These are phyloP conservation scores for Tetraodon nigroviridis DNA, from an alignment of 2,113 vertebrate species.

Conservation along the genomic window DNA sequence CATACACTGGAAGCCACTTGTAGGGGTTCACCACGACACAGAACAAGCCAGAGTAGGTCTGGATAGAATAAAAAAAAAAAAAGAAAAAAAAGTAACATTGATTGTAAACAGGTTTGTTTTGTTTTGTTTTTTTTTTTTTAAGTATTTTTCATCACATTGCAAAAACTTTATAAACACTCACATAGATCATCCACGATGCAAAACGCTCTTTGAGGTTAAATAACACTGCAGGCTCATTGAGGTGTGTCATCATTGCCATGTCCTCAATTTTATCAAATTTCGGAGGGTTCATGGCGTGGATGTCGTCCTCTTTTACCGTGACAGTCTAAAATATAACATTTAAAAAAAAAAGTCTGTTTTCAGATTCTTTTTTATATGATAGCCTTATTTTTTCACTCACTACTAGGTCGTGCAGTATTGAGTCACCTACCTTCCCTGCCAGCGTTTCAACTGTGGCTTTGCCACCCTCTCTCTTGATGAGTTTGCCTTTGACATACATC, in stretches of 20 bases:
- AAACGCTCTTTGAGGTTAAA: conserved; percentile 84
- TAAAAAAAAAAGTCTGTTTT: not conserved
- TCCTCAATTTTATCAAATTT: conserved; percentile 83
- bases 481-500: conserved; percentile 62
- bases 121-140: not conserved
- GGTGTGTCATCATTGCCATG: conserved; percentile 90
- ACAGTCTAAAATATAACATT: conserved; percentile 39
- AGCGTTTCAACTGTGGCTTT: conserved; percentile 57
- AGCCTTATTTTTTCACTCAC: not conserved
- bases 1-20: conserved; percentile 85
- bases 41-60: conserved; percentile 86
- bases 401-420: not conserved
- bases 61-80: conserved; percentile 9
- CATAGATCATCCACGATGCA: conserved; percentile 85
- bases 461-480: conserved; percentile 49
- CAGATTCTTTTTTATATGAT: not conserved
- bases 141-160: not conserved
- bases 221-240: conserved; percentile 65
- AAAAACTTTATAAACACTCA: conserved; percentile 40
- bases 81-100: not conserved
- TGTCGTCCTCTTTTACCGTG: conserved; percentile 73
- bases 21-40: conserved; percentile 85
- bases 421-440: conserved; percentile 22
- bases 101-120: not conserved
- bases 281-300: conserved; percentile 69